A percentile compares a stretch with the other conserved stretches of the same genome.
Conservation (phyloP, 2,888 invertebrate genomes). For the Cremastinae sp. region DNA sequence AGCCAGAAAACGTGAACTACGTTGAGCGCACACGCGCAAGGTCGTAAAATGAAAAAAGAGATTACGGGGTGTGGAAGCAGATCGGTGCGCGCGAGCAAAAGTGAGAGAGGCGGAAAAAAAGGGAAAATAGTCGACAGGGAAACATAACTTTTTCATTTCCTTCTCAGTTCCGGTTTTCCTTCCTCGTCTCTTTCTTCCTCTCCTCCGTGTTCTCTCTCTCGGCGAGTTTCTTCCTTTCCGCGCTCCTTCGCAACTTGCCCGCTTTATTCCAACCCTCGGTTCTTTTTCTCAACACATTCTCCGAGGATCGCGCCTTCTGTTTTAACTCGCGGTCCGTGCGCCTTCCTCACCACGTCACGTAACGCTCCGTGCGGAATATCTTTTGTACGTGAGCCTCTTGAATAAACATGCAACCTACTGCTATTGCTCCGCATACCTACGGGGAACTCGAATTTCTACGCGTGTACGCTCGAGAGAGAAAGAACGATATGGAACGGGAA, state of each 20-base stretch:
- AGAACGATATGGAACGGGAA: constrained; percentile 41
- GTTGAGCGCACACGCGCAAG: constrained; percentile 23
- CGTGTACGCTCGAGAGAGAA: constrained; percentile 25
- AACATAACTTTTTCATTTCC: constrained; percentile 79
- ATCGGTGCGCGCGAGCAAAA: constrained; percentile 16
- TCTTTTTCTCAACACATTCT: constrained; percentile 29
- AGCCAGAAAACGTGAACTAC: constrained; percentile 38
- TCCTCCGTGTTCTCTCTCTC: not conserved
- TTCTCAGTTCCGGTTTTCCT: constrained; percentile 71
- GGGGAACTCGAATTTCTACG: constrained; percentile 18
- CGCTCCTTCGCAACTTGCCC: constrained; percentile 27
- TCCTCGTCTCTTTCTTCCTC: constrained; percentile 1
- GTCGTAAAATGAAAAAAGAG: constrained; percentile 60
- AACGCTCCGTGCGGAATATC: constrained; percentile 75
- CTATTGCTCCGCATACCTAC: constrained; percentile 40
- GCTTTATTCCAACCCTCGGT: constrained; percentile 54
- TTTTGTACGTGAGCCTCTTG: constrained; percentile 78
- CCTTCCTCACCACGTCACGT: constrained; percentile 68
- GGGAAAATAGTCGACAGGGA: constrained; percentile 59
- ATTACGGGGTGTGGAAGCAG: constrained; percentile 36
- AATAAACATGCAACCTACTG: constrained; percentile 76
- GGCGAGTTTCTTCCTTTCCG: constrained; percentile 47
- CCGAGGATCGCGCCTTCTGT: constrained; percentile 14
- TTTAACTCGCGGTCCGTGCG: constrained; percentile 47
- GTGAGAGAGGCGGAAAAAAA: constrained; percentile 48